Evolutionary conservation across 2,797 vertebrate species (phyloP).

Genomic region (Pseudotriccus pelzelni): DNA sequence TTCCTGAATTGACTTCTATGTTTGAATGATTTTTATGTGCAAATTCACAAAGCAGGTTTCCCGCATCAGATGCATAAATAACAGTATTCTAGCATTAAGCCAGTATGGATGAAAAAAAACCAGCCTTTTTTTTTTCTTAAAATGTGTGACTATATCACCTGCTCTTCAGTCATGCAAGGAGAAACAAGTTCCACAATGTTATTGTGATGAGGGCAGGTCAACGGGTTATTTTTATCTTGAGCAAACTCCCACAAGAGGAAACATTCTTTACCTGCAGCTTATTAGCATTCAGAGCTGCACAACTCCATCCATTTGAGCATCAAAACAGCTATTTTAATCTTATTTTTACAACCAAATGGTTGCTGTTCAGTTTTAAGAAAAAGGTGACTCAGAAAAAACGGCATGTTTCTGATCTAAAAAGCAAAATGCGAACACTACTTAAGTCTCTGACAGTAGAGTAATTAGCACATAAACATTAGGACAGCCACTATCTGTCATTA

Average conservation of each 20-base stretch:
- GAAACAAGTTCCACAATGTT: conserved; percentile 13
- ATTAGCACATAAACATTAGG: not conserved
- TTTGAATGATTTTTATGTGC: not conserved
- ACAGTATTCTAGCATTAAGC: not conserved
- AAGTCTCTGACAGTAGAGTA: not conserved
- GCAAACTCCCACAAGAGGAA: conserved; percentile 31
- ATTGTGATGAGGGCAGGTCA: conserved; percentile 46
- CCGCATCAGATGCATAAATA: not conserved
- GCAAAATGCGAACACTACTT: not conserved
- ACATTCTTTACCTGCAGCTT: conserved; percentile 50
- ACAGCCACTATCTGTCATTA: not conserved
- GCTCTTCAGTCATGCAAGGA: conserved; percentile 27
- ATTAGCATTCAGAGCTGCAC: conserved; percentile 53
- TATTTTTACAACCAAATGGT: conserved; percentile 16
- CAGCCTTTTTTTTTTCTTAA: not conserved
- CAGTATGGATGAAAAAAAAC: not conserved
- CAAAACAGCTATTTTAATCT: conserved; percentile 37
- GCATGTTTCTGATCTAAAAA: not conserved
- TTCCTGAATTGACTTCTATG: not conserved
- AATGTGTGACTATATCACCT: not conserved
- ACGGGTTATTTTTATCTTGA: conserved; percentile 48
- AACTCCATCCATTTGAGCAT: not conserved
- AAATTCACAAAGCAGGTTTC: not conserved
- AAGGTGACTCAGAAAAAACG: not conserved
- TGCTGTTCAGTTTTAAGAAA: not conserved